Evolutionary conservation across 2,113 vertebrate genomes (phyloP).

Genomic region (Oreochromis spilurus): DNA sequence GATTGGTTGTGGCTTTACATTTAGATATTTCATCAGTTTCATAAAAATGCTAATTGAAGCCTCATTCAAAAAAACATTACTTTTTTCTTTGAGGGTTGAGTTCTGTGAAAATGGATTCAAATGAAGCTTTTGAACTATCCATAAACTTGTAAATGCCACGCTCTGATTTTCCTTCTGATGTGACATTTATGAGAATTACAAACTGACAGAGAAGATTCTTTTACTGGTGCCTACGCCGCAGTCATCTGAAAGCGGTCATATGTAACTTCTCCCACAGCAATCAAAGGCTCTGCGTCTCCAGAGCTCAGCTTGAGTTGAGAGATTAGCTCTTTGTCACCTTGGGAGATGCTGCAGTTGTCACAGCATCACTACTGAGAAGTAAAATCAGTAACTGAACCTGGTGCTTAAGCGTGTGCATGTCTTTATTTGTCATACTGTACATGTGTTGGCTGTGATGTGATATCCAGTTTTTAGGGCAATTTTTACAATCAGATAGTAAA

Average conservation of each 20-base stretch:
- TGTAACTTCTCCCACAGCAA: neutral
- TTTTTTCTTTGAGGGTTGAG: neutral
- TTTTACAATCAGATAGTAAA: neutral
- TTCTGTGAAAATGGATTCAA: neutral
- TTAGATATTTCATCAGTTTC: neutral
- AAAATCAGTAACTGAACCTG: neutral
- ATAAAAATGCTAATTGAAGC: neutral
- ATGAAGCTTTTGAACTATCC: neutral
- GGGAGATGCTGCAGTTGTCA: neutral
- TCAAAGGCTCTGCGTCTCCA: neutral
- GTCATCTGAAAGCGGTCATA: neutral
- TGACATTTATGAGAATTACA: neutral
- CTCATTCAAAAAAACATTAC: neutral
- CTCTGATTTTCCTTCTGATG: neutral
- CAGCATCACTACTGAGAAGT: neutral
- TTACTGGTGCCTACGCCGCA: neutral
- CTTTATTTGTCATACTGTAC: neutral
- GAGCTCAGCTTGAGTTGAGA: neutral
- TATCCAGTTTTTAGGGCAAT: neutral
- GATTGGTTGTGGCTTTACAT: neutral
- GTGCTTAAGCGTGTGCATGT: neutral
- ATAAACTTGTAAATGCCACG: neutral
- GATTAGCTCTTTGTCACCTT: neutral
- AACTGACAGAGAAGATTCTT: neutral
- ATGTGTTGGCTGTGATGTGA: neutral